phyloP scores from a whole-genome alignment of 2,113 vertebrate species.

The Eretmochelys imbricata region DNA sequence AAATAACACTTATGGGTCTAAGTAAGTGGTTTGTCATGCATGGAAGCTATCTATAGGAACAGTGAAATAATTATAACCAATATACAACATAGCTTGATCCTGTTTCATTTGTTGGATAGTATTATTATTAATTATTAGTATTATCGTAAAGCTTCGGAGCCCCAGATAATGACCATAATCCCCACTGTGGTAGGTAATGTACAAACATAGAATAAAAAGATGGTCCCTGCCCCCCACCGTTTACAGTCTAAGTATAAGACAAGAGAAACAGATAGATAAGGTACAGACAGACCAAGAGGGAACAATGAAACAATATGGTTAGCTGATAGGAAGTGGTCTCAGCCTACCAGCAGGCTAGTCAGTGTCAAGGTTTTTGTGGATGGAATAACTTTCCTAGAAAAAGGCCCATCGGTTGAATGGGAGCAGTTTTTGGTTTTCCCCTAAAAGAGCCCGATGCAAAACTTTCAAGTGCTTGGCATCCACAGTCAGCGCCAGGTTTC shows the following conservation, averaged over 20 bases:
- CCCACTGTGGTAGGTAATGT: neutral
- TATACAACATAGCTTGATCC: neutral
- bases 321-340: neutral
- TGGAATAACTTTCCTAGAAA: neutral
- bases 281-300: neutral
- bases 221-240: neutral
- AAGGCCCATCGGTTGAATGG: neutral
- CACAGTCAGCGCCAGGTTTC: fast-evolving
- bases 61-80: neutral
- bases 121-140: neutral
- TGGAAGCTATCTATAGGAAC: neutral
- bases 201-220: neutral
- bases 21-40: neutral
- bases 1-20: neutral
- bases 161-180: neutral
- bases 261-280: neutral
- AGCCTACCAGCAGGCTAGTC: neutral
- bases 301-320: neutral
- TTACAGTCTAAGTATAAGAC: neutral
- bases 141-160: neutral
- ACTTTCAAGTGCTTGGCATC: neutral
- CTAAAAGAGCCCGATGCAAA: neutral
- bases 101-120: neutral
- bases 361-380: neutral
- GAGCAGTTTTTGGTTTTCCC: neutral